A percentile compares a stretch with the other conserved stretches of the same genome.
These are phyloP conservation scores for Nibea coibor DNA, from an alignment of 2,113 vertebrate species.

Conservation along the genomic window DNA sequence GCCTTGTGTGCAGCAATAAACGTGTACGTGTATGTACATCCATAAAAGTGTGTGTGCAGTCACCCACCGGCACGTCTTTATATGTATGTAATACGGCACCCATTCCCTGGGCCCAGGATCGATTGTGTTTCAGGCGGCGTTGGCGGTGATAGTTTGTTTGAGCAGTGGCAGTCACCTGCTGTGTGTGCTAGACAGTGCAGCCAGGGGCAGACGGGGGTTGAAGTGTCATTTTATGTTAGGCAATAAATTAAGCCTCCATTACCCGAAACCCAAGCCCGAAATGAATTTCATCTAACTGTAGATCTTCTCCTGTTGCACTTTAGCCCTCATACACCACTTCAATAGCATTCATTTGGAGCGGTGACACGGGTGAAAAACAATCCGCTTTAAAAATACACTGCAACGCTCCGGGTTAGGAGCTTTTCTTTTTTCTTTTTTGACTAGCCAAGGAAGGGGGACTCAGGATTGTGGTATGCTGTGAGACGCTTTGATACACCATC, in stretches of 20 bases:
- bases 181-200: slow-evolving; percentile 69
- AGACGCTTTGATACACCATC: slow-evolving; percentile 72
- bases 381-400: slow-evolving; percentile 71
- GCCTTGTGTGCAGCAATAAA: slow-evolving; percentile 24
- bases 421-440: slow-evolving; percentile 24
- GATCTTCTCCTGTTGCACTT: slow-evolving; percentile 53
- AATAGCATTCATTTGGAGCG: slow-evolving; percentile 62
- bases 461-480: slow-evolving; percentile 41
- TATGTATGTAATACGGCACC: slow-evolving; percentile 40
- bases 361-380: slow-evolving; percentile 72
- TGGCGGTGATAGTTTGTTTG: slow-evolving; percentile 5
- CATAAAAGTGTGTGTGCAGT: slow-evolving; percentile 37
- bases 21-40: slow-evolving; percentile 11
- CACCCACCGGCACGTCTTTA: slow-evolving; percentile 32
- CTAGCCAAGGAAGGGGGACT: slow-evolving; percentile 19
- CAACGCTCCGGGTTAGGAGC: slow-evolving; percentile 27
- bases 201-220: slow-evolving; percentile 62
- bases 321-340: slow-evolving; percentile 63
- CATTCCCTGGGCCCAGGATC: background rate
- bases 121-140: slow-evolving; percentile 47
- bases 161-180: slow-evolving; percentile 71
- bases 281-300: slow-evolving; percentile 72
- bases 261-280: slow-evolving; percentile 78
- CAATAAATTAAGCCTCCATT: slow-evolving; percentile 82
- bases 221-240: slow-evolving; percentile 78